phyloP scores from a whole-genome alignment of 2,888 invertebrate genomes.

The Barypeithes pellucidus region DNA sequence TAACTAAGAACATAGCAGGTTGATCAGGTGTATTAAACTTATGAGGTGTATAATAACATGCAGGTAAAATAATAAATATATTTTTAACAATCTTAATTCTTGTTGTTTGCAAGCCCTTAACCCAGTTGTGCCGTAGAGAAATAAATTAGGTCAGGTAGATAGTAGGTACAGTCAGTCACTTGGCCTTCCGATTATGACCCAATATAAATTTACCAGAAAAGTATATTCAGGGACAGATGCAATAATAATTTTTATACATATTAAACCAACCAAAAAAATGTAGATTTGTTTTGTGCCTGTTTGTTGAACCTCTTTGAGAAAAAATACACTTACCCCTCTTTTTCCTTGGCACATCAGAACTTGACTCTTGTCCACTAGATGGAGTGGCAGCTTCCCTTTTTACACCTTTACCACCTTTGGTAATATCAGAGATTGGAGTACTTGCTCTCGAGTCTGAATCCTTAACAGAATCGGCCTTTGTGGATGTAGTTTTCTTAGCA shows the following conservation, averaged over 20 bases:
- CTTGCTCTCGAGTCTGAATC: conserved; percentile 77
- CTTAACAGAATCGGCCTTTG: conserved; percentile 66
- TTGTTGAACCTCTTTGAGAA: too few relatives aligned
- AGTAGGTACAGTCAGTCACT: too few relatives aligned
- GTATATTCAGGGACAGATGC: too few relatives aligned
- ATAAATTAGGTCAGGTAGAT: too few relatives aligned
- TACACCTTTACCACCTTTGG: conserved; percentile 55
- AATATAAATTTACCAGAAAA: too few relatives aligned
- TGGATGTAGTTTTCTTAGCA: conserved; percentile 56
- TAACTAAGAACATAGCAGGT: neutral
- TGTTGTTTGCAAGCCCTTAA: too few relatives aligned
- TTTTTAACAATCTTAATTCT: neutral
- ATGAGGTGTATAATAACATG: neutral
- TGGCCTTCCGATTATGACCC: too few relatives aligned
- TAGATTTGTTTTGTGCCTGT: too few relatives aligned
- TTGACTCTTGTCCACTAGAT: conserved; percentile 71
- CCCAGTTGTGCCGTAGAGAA: too few relatives aligned
- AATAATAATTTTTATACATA: too few relatives aligned
- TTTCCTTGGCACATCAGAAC: conserved; percentile 73
- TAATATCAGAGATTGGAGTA: conserved; percentile 72
- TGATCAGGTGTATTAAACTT: neutral
- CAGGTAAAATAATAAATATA: neutral
- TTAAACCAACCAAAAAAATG: too few relatives aligned
- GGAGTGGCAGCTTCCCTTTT: conserved; percentile 64
- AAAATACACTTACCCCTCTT: conserved; percentile 75